phyloP scores from a whole-genome alignment of 2,888 invertebrate genomes.

The Luperina testacea region DNA sequence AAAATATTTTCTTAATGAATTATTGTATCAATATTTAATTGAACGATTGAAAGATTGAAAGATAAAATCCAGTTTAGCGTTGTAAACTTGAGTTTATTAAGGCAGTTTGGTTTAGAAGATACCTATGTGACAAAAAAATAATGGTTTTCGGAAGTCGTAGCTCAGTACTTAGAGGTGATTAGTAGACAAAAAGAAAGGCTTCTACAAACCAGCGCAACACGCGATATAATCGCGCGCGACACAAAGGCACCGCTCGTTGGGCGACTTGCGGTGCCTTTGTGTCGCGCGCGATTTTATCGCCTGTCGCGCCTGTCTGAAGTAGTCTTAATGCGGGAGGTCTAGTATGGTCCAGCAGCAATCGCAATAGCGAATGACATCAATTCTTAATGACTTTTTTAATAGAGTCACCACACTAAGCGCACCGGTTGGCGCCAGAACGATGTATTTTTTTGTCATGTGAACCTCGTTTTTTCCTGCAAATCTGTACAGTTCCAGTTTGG shows the following conservation, averaged over 20 bases:
- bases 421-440: slow-evolving; percentile 40
- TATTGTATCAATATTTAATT: slow-evolving; percentile 65
- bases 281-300: too few relatives aligned
- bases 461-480: slow-evolving; percentile 36
- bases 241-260: too few relatives aligned
- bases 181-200: slow-evolving; percentile 29
- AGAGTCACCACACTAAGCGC: slow-evolving; percentile 9
- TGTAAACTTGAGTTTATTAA: slow-evolving; percentile 59
- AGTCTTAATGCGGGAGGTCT: slow-evolving; percentile 37
- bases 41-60: slow-evolving; percentile 51
- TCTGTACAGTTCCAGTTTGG: background rate
- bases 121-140: slow-evolving; percentile 48
- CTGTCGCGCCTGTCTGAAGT: too few relatives aligned
- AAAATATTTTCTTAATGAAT: slow-evolving; percentile 64
- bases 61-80: slow-evolving; percentile 61
- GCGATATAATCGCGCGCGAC: too few relatives aligned
- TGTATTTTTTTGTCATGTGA: slow-evolving; percentile 37
- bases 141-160: slow-evolving; percentile 63
- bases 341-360: slow-evolving; percentile 35
- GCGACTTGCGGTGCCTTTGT: too few relatives aligned
- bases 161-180: slow-evolving; percentile 43
- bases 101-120: slow-evolving; percentile 55
- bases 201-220: too few relatives aligned
- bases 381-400: slow-evolving; percentile 29
- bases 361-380: slow-evolving; percentile 15